These are phyloP conservation scores for Chiridota heheva DNA, from an alignment of 35 echinoderm and acorn worm species.

Conservation along the genomic window DNA sequence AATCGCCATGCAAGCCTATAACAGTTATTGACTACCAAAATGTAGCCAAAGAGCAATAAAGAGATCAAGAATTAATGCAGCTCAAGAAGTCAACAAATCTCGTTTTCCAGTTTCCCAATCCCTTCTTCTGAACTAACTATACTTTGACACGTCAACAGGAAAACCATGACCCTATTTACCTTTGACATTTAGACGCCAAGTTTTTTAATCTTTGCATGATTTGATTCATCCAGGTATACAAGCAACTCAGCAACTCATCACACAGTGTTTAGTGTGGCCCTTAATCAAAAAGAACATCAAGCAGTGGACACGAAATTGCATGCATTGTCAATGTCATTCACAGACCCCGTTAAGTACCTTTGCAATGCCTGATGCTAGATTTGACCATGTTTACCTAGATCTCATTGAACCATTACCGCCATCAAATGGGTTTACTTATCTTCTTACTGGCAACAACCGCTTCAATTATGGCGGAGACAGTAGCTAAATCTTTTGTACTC, in stretches of 20 bases:
- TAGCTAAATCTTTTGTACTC: slow-evolving; percentile 28
- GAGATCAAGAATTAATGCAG: no score
- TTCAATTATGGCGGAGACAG: slow-evolving; percentile 69
- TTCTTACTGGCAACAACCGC: slow-evolving; percentile 52
- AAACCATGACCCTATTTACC: slow-evolving; percentile 17
- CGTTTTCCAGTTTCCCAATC: neutral
- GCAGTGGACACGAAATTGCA: slow-evolving; percentile 42
- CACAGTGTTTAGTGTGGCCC: slow-evolving; percentile 54
- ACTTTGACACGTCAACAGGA: slow-evolving; percentile 32
- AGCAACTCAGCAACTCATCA: slow-evolving; percentile 51
- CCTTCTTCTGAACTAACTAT: slow-evolving; percentile 6
- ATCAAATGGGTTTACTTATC: slow-evolving; percentile 52
- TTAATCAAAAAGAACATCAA: slow-evolving; percentile 55
- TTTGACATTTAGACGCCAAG: neutral
- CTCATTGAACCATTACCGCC: slow-evolving; percentile 62
- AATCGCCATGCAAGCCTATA: no score
- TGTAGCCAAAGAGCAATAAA: no score
- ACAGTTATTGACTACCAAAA: no score
- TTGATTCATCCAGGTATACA: slow-evolving; percentile 26
- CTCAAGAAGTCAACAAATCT: no score
- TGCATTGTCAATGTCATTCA: slow-evolving; percentile 63
- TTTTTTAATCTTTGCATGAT: slow-evolving; percentile 27
- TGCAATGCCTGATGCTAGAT: slow-evolving; percentile 45
- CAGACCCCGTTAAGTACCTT: slow-evolving; percentile 54
- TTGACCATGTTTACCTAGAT: slow-evolving; percentile 51